phyloP scores from a whole-genome alignment of 2,797 vertebrate species.

The Sardinella longiceps region DNA sequence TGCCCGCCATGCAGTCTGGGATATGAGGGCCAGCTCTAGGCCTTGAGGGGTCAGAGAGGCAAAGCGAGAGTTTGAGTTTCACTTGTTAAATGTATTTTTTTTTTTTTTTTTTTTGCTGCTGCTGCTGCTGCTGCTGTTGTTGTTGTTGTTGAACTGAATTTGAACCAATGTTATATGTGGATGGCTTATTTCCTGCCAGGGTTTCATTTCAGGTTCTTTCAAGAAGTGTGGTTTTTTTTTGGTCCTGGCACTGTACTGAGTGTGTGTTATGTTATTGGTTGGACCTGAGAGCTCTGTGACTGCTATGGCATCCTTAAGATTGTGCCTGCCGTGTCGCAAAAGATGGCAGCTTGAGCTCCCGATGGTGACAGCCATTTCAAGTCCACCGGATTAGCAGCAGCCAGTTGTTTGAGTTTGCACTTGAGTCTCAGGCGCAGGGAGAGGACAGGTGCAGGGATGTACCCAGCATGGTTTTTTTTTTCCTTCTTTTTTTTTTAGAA shows the following conservation, averaged over 20 bases:
- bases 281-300: neutral
- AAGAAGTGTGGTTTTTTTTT: neutral
- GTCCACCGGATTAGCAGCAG: neutral
- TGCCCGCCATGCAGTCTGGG: neutral
- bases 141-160: constrained; percentile 6
- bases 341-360: constrained; percentile 1
- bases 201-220: neutral
- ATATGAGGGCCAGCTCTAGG: neutral
- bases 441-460: neutral
- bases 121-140: neutral
- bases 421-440: neutral
- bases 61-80: neutral
- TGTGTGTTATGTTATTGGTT: neutral
- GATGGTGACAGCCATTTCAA: constrained; percentile 11
- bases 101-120: too few species aligned
- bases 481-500: neutral
- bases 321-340: neutral
- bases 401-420: constrained; percentile 21
- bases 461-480: neutral
- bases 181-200: neutral
- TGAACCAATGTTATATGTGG: constrained; percentile 16
- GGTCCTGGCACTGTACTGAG: neutral
- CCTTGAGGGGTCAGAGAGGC: neutral
- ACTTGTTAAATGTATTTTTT: constrained; percentile 1
- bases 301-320: neutral